phyloP scores from a whole-genome alignment of 1,140 invertebrate genomes.

The Scylla paramamosain region DNA sequence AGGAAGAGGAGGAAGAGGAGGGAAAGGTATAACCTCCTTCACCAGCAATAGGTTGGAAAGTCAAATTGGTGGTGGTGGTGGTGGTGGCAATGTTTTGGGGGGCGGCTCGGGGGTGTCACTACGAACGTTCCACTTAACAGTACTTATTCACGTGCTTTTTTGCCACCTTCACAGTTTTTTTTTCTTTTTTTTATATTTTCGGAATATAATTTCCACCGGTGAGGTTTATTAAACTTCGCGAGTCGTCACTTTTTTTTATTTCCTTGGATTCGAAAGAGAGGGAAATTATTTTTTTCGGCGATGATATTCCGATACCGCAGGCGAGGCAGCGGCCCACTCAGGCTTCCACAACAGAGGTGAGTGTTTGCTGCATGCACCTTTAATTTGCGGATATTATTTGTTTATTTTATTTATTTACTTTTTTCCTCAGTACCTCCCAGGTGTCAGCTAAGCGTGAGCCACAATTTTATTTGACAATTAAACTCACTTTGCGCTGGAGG shows the following conservation, averaged over 20 bases:
- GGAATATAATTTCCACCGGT: neutral
- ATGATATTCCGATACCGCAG: conserved; percentile 10
- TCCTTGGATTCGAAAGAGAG: neutral
- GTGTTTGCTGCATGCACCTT: neutral
- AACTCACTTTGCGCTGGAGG: neutral
- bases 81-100: neutral
- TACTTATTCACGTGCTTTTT: neutral
- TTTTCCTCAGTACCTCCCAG: neutral
- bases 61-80: no score
- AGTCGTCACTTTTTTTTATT: neutral
- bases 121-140: neutral
- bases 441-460: neutral
- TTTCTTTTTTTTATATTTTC: neutral
- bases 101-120: neutral
- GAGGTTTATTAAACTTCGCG: neutral
- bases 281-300: neutral
- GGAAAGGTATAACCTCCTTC: neutral
- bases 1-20: neutral
- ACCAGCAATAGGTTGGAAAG: no score
- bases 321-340: neutral
- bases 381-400: neutral
- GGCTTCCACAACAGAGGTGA: neutral
- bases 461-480: neutral
- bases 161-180: neutral
- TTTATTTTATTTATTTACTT: no score